Evolutionary conservation across 2,113 vertebrate genomes (phyloP).

Genomic region (Mormyrus lacerda): DNA sequence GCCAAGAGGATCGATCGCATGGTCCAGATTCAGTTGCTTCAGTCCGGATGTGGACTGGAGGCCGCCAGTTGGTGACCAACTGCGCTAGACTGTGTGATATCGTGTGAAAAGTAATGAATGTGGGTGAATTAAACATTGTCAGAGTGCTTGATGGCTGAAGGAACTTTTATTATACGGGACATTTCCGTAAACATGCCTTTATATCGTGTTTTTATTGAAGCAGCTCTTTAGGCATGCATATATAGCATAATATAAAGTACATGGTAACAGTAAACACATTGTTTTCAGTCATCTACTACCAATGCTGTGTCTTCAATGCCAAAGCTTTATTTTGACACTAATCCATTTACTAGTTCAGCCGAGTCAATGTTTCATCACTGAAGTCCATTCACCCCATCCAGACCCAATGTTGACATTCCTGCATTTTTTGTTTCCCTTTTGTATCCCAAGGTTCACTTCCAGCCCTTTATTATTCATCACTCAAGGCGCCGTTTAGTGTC

Average conservation of each 20-base stretch:
- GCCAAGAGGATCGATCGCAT: neutral
- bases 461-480: neutral
- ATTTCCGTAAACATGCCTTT: neutral
- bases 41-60: neutral
- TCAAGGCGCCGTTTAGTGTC: neutral
- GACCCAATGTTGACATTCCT: neutral
- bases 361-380: neutral
- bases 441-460: neutral
- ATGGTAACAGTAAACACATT: neutral
- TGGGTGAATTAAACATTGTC: neutral
- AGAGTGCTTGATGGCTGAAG: neutral
- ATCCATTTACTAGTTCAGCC: neutral
- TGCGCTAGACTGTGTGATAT: too few relatives aligned
- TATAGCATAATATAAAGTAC: neutral
- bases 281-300: neutral
- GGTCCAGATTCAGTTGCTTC: neutral
- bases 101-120: neutral
- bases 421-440: neutral
- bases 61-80: neutral
- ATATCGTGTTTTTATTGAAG: neutral
- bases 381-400: neutral
- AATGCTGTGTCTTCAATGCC: neutral
- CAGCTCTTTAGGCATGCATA: neutral
- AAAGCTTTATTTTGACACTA: neutral
- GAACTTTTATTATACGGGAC: neutral